Evolutionary conservation across 92 coral and sea anemone species (phyloP), one percentile per base, ranked within the genome.

Genomic region (Palythoa grandiflora): DNA sequence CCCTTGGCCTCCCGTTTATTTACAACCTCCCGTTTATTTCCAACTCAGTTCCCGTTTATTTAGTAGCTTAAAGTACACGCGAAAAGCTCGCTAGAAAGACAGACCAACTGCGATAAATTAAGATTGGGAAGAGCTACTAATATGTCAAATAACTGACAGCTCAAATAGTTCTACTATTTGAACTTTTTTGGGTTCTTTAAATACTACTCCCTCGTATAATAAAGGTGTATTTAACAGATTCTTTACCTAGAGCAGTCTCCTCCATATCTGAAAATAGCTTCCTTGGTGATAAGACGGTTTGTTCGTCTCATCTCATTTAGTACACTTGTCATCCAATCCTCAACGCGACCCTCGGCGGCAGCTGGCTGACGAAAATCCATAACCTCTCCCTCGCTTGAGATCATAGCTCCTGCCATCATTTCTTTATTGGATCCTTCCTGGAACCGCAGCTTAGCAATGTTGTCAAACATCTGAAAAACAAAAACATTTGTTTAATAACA

Each of bases 271-370:
- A 79, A 97, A 83, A 97, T 97, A 78, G 99, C 98, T 84, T 97
- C 99, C 77, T 97, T 97, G 44, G 99, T 97, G 71, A 97, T 97
- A 3, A 97, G 94, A 37, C 99, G 84, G 92, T 97, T 97, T 13
- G 99, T 97, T 86, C 98, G 78, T 87, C 99, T 94, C 99, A 97
- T 97, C 73, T 97, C 99, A 66, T 97, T 94, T 92, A 97, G 83
- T 65, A 97, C 99, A 54, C 93, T 97, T 14, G 99, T 97, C 99
- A 97, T 97, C 99, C 99, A 97, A 89, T 97, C 99, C 86, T 97
- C 99, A 44, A 97, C 99, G 17, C 99, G 89, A 39, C 99, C 99
- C 55, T 97, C 99, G 13, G 99, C 98, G 19, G 95, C 93, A 73
- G 95, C 94, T 2, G 96, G 94, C 91, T 97, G 96, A 40, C 98